Evolutionary conservation across 2,797 vertebrate species (phyloP), one percentile per base, ranked within the genome.

Genomic region (Todus mexicanus): DNA sequence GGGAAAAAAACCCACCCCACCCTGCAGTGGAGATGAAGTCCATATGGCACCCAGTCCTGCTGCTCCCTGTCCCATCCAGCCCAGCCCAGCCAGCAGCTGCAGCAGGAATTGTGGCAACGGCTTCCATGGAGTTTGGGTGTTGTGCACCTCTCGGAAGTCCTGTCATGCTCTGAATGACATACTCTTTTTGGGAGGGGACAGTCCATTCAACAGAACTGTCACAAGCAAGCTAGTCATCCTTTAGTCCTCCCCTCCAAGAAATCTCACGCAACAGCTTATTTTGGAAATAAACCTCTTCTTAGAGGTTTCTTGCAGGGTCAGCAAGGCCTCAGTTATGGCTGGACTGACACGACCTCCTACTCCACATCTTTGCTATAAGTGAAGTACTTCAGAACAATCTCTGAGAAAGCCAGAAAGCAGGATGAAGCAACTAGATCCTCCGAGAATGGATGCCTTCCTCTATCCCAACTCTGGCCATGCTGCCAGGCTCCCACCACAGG

Each of bases 201-300:
- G 70, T 70, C 75, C 54, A 20, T 84, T 61, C 74, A 73, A 16
- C 23, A 84, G 64, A 87, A 87, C 27, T 45, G 31, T 87, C 69
- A 68, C 12, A 48, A 75, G 64, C 25, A 59, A 90, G 81, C 25
- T 8, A 72, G 47, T 25, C 45, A 56, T 66, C 43, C 40, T 77
- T 42, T 35, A 35, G 50, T 29, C 27, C 33, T 71, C 4, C 4
- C 19, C 35, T 13, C 31, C 31, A 26, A 43, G 57, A 72, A 54
- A 53, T 47, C 31, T 29, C 40, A 60, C 92, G 66, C 77, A 47
- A 42, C 4, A 29, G 76, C 91, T 96, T 93, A 93, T 89, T 93
- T 87, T 89, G 51, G 95, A 93, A 87, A 60, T 21, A 43, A 84
- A 92, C 48, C 79, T 65, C 80, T 89, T 21, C 87, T 79, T 57